Conservation (phyloP, 2,888 invertebrate species). For the Idaea biselata region DNA sequence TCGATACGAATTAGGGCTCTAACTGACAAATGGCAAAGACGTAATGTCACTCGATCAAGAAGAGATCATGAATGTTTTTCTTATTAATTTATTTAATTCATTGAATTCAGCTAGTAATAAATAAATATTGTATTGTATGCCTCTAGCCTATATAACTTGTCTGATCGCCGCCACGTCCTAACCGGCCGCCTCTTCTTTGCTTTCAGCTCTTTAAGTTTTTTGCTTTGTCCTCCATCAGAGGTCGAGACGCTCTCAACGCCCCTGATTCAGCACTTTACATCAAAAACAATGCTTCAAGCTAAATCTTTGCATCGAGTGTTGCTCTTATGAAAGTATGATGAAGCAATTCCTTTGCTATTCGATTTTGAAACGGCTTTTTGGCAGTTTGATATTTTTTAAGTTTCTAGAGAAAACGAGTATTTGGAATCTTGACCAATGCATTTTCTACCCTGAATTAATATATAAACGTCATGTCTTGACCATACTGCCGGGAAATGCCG, state of each 20-base stretch:
- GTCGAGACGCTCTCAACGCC: slow-evolving; percentile 34
- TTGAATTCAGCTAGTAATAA: no score
- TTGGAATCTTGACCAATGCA: no score
- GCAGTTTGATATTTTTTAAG: slow-evolving; percentile 10
- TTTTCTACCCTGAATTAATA: no score
- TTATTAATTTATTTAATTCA: neutral
- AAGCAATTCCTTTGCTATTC: slow-evolving; percentile 40
- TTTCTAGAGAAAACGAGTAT: neutral
- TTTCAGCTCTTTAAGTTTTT: neutral
- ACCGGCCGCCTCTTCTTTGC: slow-evolving; percentile 15
- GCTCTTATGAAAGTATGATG: slow-evolving; percentile 47
- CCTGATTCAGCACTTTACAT: slow-evolving; percentile 52
- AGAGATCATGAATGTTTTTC: neutral
- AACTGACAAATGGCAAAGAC: neutral
- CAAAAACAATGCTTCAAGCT: slow-evolving; percentile 48
- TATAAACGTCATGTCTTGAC: no score
- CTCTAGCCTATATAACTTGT: neutral
- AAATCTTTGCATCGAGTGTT: slow-evolving; percentile 39
- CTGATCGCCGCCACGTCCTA: slow-evolving; percentile 11
- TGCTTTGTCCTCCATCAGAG: slow-evolving; percentile 18
- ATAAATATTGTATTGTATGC: no score
- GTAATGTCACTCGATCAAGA: neutral
- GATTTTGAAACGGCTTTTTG: slow-evolving; percentile 20
- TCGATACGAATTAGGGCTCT: neutral
- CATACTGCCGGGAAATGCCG: no score